Percentiles rank a stretch among this genome's conserved stretches.
These are phyloP conservation scores for Ectobius pallidus DNA, from an alignment of 2,888 invertebrate genomes.

Conservation along the genomic window DNA sequence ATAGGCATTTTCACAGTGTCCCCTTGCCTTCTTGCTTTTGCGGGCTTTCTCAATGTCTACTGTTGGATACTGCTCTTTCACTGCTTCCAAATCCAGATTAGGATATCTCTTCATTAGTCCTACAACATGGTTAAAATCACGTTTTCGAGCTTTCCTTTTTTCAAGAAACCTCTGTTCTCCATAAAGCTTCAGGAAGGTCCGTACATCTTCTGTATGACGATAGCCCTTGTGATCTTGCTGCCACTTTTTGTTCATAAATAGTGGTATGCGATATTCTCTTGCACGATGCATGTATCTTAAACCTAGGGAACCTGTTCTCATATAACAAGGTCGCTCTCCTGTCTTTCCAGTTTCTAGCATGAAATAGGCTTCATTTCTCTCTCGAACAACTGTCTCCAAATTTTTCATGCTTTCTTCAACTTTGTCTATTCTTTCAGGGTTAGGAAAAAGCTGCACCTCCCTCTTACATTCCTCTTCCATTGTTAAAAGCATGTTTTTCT, in stretches of 20 bases:
- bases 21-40: conserved; percentile 62
- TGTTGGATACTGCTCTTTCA: conserved; percentile 75
- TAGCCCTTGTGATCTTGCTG: conserved; percentile 62
- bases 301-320: conserved; percentile 64
- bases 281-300: conserved; percentile 53
- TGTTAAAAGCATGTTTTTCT: conserved; percentile 94
- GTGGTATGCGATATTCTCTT: conserved; percentile 69
- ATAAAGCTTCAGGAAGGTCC: conserved; percentile 65
- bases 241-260: conserved; percentile 70
- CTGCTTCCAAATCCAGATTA: conserved; percentile 70
- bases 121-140: conserved; percentile 49
- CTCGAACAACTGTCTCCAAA: conserved; percentile 86
- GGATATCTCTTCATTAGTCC: conserved; percentile 75
- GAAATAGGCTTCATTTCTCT: conserved; percentile 90
- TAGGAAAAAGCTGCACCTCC: conserved; percentile 76
- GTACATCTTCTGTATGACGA: conserved; percentile 65
- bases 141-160: conserved; percentile 63
- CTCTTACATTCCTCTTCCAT: conserved; percentile 87
- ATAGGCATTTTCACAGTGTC: conserved; percentile 58
- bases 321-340: conserved; percentile 74
- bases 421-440: conserved; percentile 92
- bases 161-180: conserved; percentile 68
- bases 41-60: conserved; percentile 74
- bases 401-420: conserved; percentile 95
- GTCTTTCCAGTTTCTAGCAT: conserved; percentile 86